Conservation (phyloP, 2,797 vertebrate species). For the Cossypha dichroa region DNA sequence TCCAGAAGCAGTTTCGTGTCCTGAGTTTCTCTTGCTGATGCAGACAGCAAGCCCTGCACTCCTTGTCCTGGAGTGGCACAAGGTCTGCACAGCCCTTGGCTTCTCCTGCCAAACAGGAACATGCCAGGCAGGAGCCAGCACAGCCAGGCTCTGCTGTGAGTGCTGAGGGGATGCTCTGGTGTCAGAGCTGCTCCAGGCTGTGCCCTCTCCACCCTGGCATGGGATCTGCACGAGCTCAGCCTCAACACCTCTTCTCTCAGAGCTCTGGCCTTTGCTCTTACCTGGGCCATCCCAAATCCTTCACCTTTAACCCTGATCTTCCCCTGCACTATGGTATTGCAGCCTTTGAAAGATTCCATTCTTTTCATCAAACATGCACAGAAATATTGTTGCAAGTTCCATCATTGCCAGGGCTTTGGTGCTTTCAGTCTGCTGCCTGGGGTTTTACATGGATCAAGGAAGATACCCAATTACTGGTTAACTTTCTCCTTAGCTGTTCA, state of each 20-base stretch:
- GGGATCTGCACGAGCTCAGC: neutral
- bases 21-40: neutral
- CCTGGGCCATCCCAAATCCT: neutral
- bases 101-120: no score
- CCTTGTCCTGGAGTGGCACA: neutral
- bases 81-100: neutral
- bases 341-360: neutral
- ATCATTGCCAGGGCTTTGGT: neutral
- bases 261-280: neutral
- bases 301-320: neutral
- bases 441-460: neutral
- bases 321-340: neutral
- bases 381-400: neutral
- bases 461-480: neutral
- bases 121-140: neutral
- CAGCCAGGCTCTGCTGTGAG: neutral
- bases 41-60: neutral
- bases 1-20: neutral
- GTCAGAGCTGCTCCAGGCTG: neutral
- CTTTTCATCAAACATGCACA: neutral
- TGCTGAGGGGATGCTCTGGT: neutral
- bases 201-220: fast-evolving
- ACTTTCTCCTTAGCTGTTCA: neutral
- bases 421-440: neutral
- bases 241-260: neutral